Conservation (phyloP, 2,888 invertebrate genomes). For the Elysia crispata region DNA sequence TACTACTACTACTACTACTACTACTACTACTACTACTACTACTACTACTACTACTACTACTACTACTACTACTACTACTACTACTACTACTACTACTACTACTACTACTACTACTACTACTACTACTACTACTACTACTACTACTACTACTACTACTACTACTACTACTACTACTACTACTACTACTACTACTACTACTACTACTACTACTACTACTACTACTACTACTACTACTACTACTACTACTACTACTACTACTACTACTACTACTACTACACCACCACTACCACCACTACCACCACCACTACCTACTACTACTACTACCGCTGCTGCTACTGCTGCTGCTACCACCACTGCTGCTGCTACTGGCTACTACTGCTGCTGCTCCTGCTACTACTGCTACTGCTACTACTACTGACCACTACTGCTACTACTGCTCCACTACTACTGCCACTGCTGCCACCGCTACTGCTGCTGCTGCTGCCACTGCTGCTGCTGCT, state of each 20-base stretch:
- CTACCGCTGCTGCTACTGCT: too few species aligned
- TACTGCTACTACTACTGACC: too few species aligned
- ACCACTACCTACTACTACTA: too few species aligned
- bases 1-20: neutral
- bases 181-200: slow-evolving; percentile 9
- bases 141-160: slow-evolving; percentile 4
- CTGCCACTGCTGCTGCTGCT: neutral
- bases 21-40: neutral
- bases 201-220: slow-evolving; percentile 9
- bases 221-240: slow-evolving; percentile 9
- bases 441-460: too few species aligned
- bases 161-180: neutral
- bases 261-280: too few species aligned
- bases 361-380: too few species aligned
- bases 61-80: slow-evolving; percentile 9
- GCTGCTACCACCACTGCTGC: too few species aligned
- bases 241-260: too few species aligned
- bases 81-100: slow-evolving; percentile 9
- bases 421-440: too few species aligned
- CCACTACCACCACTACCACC: too few species aligned
- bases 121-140: slow-evolving; percentile 9
- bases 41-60: slow-evolving; percentile 3
- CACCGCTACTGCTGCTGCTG: neutral
- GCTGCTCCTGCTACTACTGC: too few species aligned
- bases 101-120: slow-evolving; percentile 9